Percentiles rank a stretch among this genome's conserved stretches.
Conservation (phyloP, 2,797 vertebrate genomes). For the Microchirus variegatus region DNA sequence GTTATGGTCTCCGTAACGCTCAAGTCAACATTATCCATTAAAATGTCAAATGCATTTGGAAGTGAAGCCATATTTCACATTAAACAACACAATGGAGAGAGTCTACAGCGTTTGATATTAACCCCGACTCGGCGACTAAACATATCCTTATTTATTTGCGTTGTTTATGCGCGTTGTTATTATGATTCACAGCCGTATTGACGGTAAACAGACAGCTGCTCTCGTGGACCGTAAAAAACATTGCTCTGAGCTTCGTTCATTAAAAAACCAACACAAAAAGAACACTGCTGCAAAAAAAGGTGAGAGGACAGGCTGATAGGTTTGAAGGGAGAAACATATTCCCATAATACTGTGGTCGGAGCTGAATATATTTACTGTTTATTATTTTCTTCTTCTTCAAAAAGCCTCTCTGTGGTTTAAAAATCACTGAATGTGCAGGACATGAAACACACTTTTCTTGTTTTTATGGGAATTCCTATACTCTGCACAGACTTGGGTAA, state of each 20-base stretch:
- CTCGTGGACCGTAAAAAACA: conserved; percentile 48
- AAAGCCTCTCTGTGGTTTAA: conserved; percentile 30
- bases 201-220: conserved; percentile 49
- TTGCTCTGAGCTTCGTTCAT: conserved; percentile 32
- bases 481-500: background rate
- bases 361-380: conserved; percentile 38
- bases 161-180: conserved; percentile 47
- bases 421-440: conserved; percentile 19
- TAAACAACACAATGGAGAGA: too few relatives aligned
- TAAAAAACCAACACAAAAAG: conserved; percentile 62
- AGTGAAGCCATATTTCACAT: too few relatives aligned
- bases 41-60: too few relatives aligned
- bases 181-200: conserved; percentile 42
- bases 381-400: conserved; percentile 21
- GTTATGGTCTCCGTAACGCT: too few relatives aligned
- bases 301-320: conserved; percentile 43
- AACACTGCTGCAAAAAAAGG: conserved; percentile 56
- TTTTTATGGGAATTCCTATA: conserved; percentile 8
- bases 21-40: too few relatives aligned
- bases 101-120: too few relatives aligned
- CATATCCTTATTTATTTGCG: conserved; percentile 38
- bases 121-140: too few relatives aligned
- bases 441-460: conserved; percentile 10
- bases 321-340: conserved; percentile 34
- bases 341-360: conserved; percentile 29